Percentiles rank a stretch among this genome's conserved stretches.
Evolutionary conservation across 2,113 vertebrate genomes (phyloP).

Genomic region (Pungitius pungitius): DNA sequence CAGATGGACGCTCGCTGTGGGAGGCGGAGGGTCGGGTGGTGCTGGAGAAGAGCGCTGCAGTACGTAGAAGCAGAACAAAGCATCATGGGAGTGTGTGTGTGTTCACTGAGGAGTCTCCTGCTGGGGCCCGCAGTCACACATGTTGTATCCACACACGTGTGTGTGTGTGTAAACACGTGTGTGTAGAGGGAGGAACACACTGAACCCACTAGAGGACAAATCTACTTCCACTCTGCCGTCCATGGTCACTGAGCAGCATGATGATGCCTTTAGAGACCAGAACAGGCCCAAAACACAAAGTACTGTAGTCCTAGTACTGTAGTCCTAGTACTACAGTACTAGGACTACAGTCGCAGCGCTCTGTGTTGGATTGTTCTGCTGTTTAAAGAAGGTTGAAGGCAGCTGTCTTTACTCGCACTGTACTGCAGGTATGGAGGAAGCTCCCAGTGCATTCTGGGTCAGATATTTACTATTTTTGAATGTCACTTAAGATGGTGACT

Average conservation of each 20-base stretch:
- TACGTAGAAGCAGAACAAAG: slow-evolving; percentile 73
- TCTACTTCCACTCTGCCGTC: no score
- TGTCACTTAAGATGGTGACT: neutral
- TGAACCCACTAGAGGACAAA: no score
- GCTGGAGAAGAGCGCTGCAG: slow-evolving; percentile 88
- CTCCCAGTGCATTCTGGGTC: neutral
- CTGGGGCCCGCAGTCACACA: no score
- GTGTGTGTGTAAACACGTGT: no score
- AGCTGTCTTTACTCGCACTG: neutral
- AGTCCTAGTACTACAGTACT: no score
- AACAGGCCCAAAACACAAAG: neutral
- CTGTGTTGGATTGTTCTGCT: no score
- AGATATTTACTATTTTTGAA: neutral
- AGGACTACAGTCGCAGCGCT: no score
- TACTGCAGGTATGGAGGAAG: neutral
- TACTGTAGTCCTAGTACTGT: no score
- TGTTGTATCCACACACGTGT: no score
- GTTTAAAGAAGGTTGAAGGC: neutral
- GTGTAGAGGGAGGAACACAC: no score
- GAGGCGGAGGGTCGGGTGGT: slow-evolving; percentile 90
- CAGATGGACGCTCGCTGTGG: slow-evolving; percentile 94
- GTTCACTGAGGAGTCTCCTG: neutral
- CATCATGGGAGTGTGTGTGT: neutral
- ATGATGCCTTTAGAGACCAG: neutral
- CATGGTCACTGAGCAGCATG: no score